Conservation (phyloP, 2,888 invertebrate species). For the Acleris laterana region DNA sequence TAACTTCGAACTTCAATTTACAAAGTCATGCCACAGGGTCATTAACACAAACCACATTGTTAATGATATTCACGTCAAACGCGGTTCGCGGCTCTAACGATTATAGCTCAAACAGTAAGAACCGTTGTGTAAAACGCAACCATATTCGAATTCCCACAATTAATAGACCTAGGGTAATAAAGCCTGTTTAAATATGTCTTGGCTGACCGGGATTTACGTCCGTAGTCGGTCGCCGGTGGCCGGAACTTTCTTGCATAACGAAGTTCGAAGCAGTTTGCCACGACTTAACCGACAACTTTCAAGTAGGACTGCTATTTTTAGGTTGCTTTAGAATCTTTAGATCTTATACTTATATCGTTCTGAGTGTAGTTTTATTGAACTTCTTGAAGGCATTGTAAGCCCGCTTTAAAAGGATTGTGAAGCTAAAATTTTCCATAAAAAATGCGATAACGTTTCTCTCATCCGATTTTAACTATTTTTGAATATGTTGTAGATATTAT, state of each 20-base stretch:
- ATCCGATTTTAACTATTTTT: no score
- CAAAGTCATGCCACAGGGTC: no score
- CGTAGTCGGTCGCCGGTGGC: no score
- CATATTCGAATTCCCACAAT: neutral
- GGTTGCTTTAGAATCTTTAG: neutral
- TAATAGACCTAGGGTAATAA: neutral
- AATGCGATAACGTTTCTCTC: no score
- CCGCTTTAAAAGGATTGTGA: no score
- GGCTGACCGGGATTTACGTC: no score
- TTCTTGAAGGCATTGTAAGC: neutral
- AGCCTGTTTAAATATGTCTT: neutral
- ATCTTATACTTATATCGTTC: neutral
- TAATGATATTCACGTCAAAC: no score
- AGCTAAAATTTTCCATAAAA: no score
- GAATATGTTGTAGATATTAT: no score
- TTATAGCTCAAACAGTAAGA: neutral
- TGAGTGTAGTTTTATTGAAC: slow-evolving; percentile 1
- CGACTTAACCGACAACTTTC: neutral
- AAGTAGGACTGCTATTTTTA: slow-evolving; percentile 12
- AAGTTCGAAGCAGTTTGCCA: slow-evolving; percentile 2
- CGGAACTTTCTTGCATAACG: slow-evolving; percentile 11
- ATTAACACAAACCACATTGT: no score
- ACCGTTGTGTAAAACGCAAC: neutral
- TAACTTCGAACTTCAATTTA: no score
- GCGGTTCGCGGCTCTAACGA: neutral